A percentile compares a stretch with the other conserved stretches of the same genome.
Evolutionary conservation across 1,140 invertebrate genomes (phyloP).

Genomic region (Varroa destructor): DNA sequence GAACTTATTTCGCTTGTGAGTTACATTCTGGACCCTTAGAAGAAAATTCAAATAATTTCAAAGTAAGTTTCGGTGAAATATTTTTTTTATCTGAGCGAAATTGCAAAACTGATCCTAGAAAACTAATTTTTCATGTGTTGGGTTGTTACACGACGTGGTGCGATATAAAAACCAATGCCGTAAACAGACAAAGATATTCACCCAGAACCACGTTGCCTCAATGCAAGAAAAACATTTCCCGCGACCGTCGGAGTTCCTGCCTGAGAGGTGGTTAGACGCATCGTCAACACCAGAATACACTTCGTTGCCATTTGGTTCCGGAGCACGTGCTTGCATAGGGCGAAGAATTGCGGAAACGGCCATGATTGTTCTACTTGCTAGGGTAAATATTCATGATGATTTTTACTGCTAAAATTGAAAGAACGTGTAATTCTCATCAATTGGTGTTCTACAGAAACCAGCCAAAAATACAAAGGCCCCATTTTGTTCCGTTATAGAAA

Average conservation of each 20-base stretch:
- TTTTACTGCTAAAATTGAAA: no score
- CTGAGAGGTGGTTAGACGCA: conserved; percentile 1
- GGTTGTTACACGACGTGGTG: background rate
- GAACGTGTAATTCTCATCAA: background rate
- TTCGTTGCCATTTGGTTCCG: conserved; percentile 16
- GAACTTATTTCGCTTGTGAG: no score
- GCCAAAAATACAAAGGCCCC: no score
- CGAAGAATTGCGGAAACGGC: background rate
- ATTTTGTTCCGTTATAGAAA: no score
- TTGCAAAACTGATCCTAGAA: no score
- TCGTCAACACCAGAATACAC: background rate
- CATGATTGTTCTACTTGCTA: background rate
- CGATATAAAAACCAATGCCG: background rate
- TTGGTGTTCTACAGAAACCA: no score
- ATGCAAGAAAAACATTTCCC: conserved; percentile 4
- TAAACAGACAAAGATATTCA: conserved; percentile 15
- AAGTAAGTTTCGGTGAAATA: no score
- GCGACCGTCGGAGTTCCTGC: conserved; percentile 8
- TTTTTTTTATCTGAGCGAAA: no score
- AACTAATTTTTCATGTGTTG: background rate
- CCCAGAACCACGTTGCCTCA: conserved; percentile 20
- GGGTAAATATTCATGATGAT: background rate
- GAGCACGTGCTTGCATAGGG: background rate
- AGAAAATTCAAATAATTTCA: no score
- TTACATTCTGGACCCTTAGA: no score